Conservation (phyloP, 2,888 invertebrate genomes). For the Coelinius sp. region DNA sequence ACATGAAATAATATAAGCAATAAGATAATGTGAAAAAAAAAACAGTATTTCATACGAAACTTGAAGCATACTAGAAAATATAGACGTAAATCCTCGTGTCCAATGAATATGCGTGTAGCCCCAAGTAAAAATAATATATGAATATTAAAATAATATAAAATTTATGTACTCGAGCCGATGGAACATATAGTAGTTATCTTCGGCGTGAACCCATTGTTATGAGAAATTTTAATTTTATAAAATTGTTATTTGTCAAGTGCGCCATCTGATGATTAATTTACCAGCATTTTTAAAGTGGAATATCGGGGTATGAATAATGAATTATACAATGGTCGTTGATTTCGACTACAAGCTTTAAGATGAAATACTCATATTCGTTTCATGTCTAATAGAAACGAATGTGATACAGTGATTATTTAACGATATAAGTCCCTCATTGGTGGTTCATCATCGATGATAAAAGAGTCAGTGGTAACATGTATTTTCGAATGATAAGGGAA, state of each 20-base stretch:
- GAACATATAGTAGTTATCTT: neutral
- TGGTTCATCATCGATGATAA: neutral
- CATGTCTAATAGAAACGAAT: neutral
- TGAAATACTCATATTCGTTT: neutral
- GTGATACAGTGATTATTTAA: slow-evolving; percentile 2
- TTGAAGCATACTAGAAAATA: neutral
- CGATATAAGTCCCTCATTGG: neutral
- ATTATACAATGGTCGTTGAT: slow-evolving; percentile 1
- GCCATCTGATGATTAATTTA: slow-evolving; percentile 2
- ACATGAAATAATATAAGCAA: too few species aligned
- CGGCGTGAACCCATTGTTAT: neutral
- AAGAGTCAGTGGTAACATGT: neutral
- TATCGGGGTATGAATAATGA: slow-evolving; percentile 3
- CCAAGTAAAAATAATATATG: neutral
- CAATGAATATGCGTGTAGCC: neutral
- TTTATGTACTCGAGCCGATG: neutral
- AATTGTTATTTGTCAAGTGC: neutral
- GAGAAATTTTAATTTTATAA: slow-evolving; percentile 1
- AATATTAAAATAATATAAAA: neutral
- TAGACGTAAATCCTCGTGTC: slow-evolving; percentile 1
- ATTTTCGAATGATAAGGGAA: neutral
- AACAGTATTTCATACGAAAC: slow-evolving; percentile 13
- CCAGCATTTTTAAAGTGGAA: neutral
- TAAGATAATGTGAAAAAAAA: neutral
- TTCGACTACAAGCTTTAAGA: slow-evolving; percentile 12